phyloP scores from a whole-genome alignment of 1,140 invertebrate species.

The Drosophila seguyi region DNA sequence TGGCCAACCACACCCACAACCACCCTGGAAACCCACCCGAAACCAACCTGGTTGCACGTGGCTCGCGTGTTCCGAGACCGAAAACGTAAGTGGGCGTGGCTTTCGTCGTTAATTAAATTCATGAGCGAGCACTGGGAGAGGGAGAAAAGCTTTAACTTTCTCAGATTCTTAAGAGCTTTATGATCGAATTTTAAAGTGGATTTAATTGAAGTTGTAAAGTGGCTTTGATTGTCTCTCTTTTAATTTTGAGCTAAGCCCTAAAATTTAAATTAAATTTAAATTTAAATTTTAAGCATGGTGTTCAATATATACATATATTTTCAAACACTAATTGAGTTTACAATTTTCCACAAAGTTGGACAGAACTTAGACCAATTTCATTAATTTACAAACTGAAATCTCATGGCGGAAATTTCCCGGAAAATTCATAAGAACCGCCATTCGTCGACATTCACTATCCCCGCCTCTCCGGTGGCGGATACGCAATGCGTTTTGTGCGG shows the following conservation, averaged over 20 bases:
- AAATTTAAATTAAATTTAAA: not conserved
- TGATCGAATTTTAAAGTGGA: not conserved
- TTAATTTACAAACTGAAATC: not conserved
- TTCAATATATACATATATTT: no score
- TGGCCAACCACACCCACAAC: conserved; percentile 20
- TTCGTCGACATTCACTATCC: conserved; percentile 4
- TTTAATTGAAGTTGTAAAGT: not conserved
- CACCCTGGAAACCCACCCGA: not conserved
- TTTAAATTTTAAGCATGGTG: not conserved
- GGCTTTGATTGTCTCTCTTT: no score
- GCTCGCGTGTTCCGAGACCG: no score
- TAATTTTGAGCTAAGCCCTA: no score
- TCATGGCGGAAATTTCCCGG: not conserved
- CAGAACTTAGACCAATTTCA: not conserved
- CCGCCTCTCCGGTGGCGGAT: not conserved
- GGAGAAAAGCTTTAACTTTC: not conserved
- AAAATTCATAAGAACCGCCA: conserved; percentile 3
- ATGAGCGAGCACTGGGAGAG: not conserved
- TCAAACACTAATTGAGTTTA: not conserved
- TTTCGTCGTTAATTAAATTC: conserved; percentile 37
- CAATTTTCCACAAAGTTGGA: not conserved
- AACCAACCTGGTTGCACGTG: conserved; percentile 11
- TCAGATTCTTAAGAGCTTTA: not conserved
- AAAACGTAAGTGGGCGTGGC: conserved; percentile 17
- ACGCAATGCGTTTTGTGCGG: conserved; percentile 46